Evolutionary conservation across 2,797 vertebrate genomes (phyloP).

Genomic region (Fistularia commersonii): DNA sequence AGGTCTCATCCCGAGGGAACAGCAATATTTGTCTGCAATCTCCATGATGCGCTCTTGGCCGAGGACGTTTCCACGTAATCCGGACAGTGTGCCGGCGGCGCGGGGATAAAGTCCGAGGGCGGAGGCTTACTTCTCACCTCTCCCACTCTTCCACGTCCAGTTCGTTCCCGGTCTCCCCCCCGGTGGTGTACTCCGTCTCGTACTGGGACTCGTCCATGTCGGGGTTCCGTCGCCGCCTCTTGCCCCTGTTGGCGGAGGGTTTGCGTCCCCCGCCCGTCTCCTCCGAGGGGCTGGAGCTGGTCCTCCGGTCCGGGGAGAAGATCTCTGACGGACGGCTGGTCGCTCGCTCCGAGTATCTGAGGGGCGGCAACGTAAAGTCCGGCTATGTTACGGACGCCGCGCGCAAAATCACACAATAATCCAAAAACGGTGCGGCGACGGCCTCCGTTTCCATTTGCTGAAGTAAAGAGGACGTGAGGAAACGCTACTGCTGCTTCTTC

Average conservation of each 20-base stretch:
- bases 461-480: neutral
- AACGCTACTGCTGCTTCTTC: neutral
- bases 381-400: no score
- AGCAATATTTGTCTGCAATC: slow-evolving; percentile 27
- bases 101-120: no score
- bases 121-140: slow-evolving; percentile 51
- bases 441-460: no score
- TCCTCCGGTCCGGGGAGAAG: slow-evolving; percentile 47
- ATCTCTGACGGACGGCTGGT: slow-evolving; percentile 54
- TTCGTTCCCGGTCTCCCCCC: slow-evolving; percentile 82
- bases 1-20: slow-evolving; percentile 46
- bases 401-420: no score
- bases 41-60: slow-evolving; percentile 12
- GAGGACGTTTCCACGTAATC: slow-evolving; percentile 36
- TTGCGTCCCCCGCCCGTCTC: slow-evolving; percentile 58
- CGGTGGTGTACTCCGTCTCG: slow-evolving; percentile 88
- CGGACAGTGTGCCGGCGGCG: slow-evolving; percentile 11
- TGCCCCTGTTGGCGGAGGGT: slow-evolving; percentile 72
- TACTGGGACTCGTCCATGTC: slow-evolving; percentile 85
- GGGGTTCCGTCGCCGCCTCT: slow-evolving; percentile 74
- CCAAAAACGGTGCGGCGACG: no score
- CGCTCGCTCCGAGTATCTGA: slow-evolving; percentile 68
- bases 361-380: neutral
- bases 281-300: slow-evolving; percentile 78
- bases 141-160: slow-evolving; percentile 75